These are phyloP conservation scores for Caenorhabditis sp. DNA, from an alignment of 2,888 invertebrate species.

Conservation along the genomic window DNA sequence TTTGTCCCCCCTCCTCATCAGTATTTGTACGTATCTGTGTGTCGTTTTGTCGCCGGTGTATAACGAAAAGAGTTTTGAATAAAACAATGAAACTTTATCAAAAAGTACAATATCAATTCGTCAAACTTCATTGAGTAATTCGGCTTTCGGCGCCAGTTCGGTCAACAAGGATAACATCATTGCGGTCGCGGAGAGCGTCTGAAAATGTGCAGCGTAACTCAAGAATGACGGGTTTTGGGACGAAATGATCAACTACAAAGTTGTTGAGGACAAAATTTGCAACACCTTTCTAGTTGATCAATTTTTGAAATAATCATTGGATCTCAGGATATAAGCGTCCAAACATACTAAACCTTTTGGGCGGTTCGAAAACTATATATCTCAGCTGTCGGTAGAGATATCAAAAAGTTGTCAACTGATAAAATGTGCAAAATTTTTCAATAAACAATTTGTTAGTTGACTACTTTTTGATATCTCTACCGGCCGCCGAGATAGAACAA, in stretches of 20 bases:
- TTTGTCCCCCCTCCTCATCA: not conserved
- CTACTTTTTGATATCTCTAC: no score
- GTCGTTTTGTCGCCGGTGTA: not conserved
- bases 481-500: not conserved
- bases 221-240: not conserved
- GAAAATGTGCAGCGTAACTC: slow-evolving; percentile 8
- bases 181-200: slow-evolving; percentile 42
- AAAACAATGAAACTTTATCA: not conserved
- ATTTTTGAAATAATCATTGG: no score
- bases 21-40: slow-evolving; percentile 33
- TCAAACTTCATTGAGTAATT: slow-evolving; percentile 43
- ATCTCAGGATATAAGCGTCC: no score
- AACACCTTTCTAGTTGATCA: no score
- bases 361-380: no score
- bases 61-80: not conserved
- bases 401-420: not conserved
- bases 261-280: no score
- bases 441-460: no score
- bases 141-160: slow-evolving; percentile 45
- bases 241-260: no score
- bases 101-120: slow-evolving; percentile 9
- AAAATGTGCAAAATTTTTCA: no score
- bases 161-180: slow-evolving; percentile 43
- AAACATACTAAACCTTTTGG: no score
- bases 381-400: slow-evolving; percentile 12